Evolutionary conservation across 2,113 vertebrate genomes (phyloP).

Genomic region (Cyprinodon tularosa): DNA sequence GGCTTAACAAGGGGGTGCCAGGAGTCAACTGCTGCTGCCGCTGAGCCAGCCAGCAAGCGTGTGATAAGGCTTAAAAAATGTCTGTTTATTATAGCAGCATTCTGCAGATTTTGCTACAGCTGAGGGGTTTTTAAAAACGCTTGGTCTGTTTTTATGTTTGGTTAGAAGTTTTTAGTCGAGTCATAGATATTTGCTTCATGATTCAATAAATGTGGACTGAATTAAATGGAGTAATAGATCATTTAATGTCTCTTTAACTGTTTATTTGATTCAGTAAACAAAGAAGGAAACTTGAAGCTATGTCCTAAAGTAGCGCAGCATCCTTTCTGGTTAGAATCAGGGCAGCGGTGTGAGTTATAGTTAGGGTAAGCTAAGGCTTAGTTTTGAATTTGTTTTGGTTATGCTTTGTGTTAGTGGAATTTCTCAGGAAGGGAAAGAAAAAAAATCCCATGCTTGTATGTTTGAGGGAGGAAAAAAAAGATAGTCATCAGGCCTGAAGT

Average conservation of each 20-base stretch:
- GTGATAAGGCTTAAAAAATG: constrained; percentile 36
- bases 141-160: not conserved
- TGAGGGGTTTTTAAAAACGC: not conserved
- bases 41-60: constrained; percentile 11
- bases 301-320: not conserved
- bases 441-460: not conserved
- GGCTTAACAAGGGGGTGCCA: constrained; percentile 71
- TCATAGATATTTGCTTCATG: not conserved
- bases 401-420: not conserved
- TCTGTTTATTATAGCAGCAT: constrained; percentile 26
- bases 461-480: not conserved
- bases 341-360: not conserved
- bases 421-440: not conserved
- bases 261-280: not conserved
- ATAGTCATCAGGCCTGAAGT: constrained; percentile 30
- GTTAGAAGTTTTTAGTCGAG: not conserved
- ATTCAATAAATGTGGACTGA: not conserved
- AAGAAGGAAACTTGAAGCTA: not conserved
- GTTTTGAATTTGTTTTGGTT: not conserved
- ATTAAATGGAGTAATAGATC: not conserved
- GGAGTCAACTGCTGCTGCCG: constrained; percentile 44
- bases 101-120: constrained; percentile 12
- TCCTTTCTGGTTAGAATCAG: not conserved
- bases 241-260: not conserved
- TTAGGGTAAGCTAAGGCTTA: not conserved